phyloP scores from a whole-genome alignment of 2,113 vertebrate species.

The Colaptes auratus region DNA sequence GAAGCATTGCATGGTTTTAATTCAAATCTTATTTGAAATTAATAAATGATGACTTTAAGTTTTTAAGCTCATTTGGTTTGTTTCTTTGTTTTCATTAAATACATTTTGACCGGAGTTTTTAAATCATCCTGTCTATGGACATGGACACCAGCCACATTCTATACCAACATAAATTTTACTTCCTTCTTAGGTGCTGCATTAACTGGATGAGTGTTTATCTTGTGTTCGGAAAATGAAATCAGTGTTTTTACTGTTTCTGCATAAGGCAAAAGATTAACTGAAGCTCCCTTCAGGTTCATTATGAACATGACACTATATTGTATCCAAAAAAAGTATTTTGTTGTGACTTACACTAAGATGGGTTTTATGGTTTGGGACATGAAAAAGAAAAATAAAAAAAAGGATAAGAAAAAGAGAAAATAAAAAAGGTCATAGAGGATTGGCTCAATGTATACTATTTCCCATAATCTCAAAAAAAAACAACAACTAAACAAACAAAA shows the following conservation, averaged over 20 bases:
- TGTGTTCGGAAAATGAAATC: not conserved
- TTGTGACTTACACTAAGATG: not conserved
- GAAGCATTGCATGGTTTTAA: not conserved
- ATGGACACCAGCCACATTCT: not conserved
- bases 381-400: not conserved
- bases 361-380: not conserved
- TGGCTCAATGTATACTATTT: not conserved
- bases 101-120: not conserved
- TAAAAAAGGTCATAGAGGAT: not conserved
- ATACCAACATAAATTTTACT: not conserved
- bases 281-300: not conserved
- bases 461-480: not conserved
- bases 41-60: not conserved
- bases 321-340: not conserved
- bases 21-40: not conserved
- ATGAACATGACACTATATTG: not conserved
- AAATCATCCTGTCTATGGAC: not conserved
- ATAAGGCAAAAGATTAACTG: not conserved
- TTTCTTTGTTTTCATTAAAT: not conserved
- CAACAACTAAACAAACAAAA: too few relatives aligned
- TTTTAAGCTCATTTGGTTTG: fast-evolving
- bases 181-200: not conserved
- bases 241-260: not conserved
- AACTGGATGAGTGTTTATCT: not conserved
- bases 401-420: not conserved